Percentiles rank a stretch among this genome's conserved stretches.
phyloP scores from a whole-genome alignment of 2,797 vertebrate species.

The Poeciliopsis gracilis region DNA sequence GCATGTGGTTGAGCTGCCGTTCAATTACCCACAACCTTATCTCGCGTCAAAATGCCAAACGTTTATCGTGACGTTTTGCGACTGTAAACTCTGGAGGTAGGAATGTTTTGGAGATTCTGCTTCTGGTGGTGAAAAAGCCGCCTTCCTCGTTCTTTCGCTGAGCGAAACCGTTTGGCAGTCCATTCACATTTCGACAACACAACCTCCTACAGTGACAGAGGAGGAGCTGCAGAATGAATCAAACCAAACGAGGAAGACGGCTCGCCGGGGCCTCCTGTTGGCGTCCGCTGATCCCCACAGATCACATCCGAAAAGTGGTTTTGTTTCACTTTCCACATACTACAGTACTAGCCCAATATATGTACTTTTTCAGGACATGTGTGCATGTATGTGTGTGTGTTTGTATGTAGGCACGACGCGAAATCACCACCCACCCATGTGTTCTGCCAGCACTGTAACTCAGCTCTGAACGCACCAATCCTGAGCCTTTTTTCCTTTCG shows the following conservation, averaged over 20 bases:
- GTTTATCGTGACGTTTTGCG: not conserved
- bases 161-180: slow-evolving; percentile 29
- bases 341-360: too few relatives aligned
- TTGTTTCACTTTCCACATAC: slow-evolving; percentile 31
- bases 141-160: slow-evolving; percentile 29
- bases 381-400: too few relatives aligned
- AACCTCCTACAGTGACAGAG: slow-evolving; percentile 26
- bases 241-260: slow-evolving; percentile 46
- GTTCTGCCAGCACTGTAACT: slow-evolving; percentile 46
- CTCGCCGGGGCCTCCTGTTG: slow-evolving; percentile 21
- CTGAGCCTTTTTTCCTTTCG: slow-evolving; percentile 25
- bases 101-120: not conserved
- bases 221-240: slow-evolving; percentile 33
- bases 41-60: not conserved
- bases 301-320: slow-evolving; percentile 34
- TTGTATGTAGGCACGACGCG: slow-evolving; percentile 19
- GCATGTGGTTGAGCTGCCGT: not conserved
- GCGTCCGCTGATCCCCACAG: slow-evolving; percentile 28
- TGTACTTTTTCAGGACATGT: slow-evolving; percentile 9
- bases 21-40: not conserved
- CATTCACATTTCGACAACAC: slow-evolving; percentile 41
- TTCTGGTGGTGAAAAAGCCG: slow-evolving; percentile 35
- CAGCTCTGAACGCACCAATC: slow-evolving; percentile 45
- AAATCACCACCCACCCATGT: slow-evolving; percentile 48
- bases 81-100: not conserved